A percentile compares a stretch with the other conserved stretches of the same genome.
Evolutionary conservation across 2,113 vertebrate species (phyloP).

Genomic region (Pseudopodoces humilis): DNA sequence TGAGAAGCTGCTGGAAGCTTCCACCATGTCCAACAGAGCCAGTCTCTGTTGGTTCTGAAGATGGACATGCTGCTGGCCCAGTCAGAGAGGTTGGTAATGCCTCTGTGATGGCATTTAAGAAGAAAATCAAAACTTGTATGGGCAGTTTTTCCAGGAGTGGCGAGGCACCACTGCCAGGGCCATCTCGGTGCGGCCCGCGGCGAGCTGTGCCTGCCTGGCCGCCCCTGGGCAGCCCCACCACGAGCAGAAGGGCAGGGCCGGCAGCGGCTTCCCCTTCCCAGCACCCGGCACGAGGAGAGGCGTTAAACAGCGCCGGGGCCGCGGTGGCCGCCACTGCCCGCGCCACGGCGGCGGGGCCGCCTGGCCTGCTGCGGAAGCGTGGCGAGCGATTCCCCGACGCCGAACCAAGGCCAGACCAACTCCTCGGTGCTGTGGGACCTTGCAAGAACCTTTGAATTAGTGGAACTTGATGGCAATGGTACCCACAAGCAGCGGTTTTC

Average conservation of each 20-base stretch:
- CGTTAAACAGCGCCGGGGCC: neutral
- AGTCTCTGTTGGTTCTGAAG: neutral
- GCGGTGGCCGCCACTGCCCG: no score
- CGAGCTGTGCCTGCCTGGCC: neutral
- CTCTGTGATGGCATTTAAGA: neutral
- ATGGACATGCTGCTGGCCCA: neutral
- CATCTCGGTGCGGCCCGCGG: rapidly evolving
- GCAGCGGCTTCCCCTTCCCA: neutral
- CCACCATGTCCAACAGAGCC: neutral
- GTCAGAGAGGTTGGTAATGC: rapidly evolving
- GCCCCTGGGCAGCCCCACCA: neutral
- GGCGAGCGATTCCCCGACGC: neutral
- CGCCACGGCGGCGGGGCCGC: no score
- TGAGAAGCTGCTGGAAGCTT: neutral
- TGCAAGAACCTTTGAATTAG: no score
- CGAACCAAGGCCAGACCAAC: neutral
- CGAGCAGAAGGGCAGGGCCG: neutral
- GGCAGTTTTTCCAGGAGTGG: neutral
- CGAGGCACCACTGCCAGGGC: rapidly evolving
- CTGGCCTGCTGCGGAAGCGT: no score
- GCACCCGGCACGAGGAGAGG: no score
- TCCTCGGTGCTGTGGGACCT: neutral
- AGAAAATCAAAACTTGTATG: neutral
- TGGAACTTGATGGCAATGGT: neutral
- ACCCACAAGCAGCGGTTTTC: neutral